These are phyloP conservation scores for Formica selysi DNA, from an alignment of 1,140 invertebrate genomes.

Conservation along the genomic window DNA sequence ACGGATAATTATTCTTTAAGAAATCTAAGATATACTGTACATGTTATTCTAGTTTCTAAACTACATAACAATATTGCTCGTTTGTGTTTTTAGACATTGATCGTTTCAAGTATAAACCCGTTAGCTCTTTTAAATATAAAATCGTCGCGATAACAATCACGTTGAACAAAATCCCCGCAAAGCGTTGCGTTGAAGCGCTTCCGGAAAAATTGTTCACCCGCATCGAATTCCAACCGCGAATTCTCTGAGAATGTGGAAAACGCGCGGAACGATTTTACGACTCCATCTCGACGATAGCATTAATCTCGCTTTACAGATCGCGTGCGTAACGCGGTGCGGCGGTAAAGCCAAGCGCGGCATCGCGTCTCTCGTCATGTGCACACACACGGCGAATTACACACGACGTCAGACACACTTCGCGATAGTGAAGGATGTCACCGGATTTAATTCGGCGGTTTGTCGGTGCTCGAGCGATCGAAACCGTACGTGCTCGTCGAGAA, in stretches of 20 bases:
- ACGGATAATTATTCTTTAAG: not conserved
- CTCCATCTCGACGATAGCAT: conserved; percentile 22
- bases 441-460: conserved; percentile 76
- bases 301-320: conserved; percentile 18
- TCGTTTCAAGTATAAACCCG: not conserved
- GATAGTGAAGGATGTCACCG: conserved; percentile 65
- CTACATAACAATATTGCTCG: not conserved
- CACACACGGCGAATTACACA: conserved; percentile 49
- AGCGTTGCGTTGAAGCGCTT: not conserved
- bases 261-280: conserved; percentile 7
- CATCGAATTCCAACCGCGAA: conserved; percentile 15
- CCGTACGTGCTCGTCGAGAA: conserved; percentile 46
- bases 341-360: conserved; percentile 28
- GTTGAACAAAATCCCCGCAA: not conserved
- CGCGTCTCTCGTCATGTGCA: conserved; percentile 60
- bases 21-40: too few species aligned
- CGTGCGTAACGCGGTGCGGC: conserved; percentile 36
- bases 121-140: not conserved
- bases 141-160: not conserved
- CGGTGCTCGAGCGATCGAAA: conserved; percentile 70
- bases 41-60: not conserved
- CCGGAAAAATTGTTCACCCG: not conserved
- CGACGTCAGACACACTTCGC: conserved; percentile 61
- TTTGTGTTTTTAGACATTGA: not conserved
- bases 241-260: conserved; percentile 7